Evolutionary conservation across 2,888 invertebrate species (phyloP).

Genomic region (Euplexia lucipara): DNA sequence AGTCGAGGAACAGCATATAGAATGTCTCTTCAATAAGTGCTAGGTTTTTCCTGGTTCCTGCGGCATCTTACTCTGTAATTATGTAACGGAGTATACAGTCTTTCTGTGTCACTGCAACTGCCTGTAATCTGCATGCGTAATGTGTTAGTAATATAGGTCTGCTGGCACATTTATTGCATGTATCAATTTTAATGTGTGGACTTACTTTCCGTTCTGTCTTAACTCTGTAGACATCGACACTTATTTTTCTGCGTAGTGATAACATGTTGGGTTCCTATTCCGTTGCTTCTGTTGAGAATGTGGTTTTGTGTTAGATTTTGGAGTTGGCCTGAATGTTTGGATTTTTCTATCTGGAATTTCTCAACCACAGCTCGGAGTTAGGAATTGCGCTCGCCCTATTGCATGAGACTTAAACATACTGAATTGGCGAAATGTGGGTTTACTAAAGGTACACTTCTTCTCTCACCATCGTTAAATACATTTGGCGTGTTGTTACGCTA

Average conservation of each 20-base stretch:
- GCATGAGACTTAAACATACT: too few relatives aligned
- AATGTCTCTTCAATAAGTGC: not conserved
- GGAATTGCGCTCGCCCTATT: too few relatives aligned
- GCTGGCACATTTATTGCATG: slow-evolving; percentile 10
- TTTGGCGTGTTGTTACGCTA: too few relatives aligned
- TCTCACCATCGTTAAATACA: too few relatives aligned
- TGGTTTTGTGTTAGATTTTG: too few relatives aligned
- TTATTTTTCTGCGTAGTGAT: not conserved
- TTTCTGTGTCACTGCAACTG: not conserved
- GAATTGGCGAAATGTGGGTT: too few relatives aligned
- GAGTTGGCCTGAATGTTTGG: too few relatives aligned
- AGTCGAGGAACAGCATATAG: too few relatives aligned
- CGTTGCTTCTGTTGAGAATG: too few relatives aligned
- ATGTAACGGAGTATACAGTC: not conserved
- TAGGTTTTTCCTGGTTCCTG: slow-evolving; percentile 7
- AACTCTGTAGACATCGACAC: not conserved
- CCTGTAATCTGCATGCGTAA: slow-evolving; percentile 26
- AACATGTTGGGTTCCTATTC: not conserved
- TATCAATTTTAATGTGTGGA: slow-evolving; percentile 12
- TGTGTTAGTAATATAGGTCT: slow-evolving; percentile 3
- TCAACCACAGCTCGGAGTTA: too few relatives aligned
- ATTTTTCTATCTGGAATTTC: too few relatives aligned
- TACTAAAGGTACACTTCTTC: too few relatives aligned
- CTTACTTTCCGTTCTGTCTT: slow-evolving; percentile 2
- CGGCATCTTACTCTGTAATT: slow-evolving; percentile 1